A percentile compares a stretch with the other conserved stretches of the same genome.
phyloP scores from a whole-genome alignment of 2,888 invertebrate genomes.

The Aphelenchoides bicaudatus region DNA sequence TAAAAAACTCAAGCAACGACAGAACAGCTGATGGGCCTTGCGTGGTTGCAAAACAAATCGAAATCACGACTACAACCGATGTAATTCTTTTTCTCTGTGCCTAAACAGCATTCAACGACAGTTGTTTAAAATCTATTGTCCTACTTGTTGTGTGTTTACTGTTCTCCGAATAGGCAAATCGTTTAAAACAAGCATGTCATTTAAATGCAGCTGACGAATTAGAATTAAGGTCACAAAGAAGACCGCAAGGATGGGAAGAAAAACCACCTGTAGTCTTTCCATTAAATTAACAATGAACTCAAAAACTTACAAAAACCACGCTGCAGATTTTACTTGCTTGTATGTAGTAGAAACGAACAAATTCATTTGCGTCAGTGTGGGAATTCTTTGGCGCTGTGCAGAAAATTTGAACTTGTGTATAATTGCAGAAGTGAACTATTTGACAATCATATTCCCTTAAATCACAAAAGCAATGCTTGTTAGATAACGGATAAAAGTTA shows the following conservation, averaged over 20 bases:
- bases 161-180: slow-evolving; percentile 30
- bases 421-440: slow-evolving; percentile 52
- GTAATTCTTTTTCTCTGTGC: slow-evolving; percentile 45
- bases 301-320: slow-evolving; percentile 42
- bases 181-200: slow-evolving; percentile 31
- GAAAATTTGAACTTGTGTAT: slow-evolving; percentile 48
- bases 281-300: slow-evolving; percentile 19
- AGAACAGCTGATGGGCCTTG: slow-evolving; percentile 60
- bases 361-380: slow-evolving; percentile 3
- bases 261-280: slow-evolving; percentile 42
- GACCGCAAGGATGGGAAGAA: slow-evolving; percentile 53
- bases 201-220: slow-evolving; percentile 44
- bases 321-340: slow-evolving; percentile 40
- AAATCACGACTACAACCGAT: slow-evolving; percentile 53
- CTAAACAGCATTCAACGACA: slow-evolving; percentile 35
- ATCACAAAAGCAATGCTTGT: slow-evolving; percentile 55
- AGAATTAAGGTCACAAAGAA: slow-evolving; percentile 49
- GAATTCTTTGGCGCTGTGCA: slow-evolving; percentile 35
- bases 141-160: slow-evolving; percentile 27
- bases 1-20: slow-evolving; percentile 49
- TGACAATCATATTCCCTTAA: slow-evolving; percentile 59
- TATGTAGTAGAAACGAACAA: slow-evolving; percentile 33
- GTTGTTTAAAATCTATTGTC: slow-evolving; percentile 19
- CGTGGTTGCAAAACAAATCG: slow-evolving; percentile 53
- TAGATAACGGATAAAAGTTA: slow-evolving; percentile 26